Base-by-base conservation (phyloP, 2,888 invertebrate genomes). In the Latrodectus hesperus region DNA sequence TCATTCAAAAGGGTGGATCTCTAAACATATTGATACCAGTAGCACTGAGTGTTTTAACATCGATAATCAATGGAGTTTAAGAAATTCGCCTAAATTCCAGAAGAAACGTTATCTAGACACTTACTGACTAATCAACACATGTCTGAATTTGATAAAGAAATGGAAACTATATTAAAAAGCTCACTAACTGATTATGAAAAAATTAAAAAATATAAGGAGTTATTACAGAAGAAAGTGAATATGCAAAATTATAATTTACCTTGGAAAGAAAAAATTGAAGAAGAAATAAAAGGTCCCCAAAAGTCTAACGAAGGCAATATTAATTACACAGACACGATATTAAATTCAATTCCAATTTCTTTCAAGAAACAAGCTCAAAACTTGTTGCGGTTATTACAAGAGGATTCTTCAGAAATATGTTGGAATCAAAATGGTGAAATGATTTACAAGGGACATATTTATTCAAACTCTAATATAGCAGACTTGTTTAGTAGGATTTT, bases 211-310 rank as follows among this genome's bases (percentile, higher is more conserved):
- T 74, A 74, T 74, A 5, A 74, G 16, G 60, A 74, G 11, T 4
- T 74, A 3, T 74, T 74, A n/a, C 55, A 60, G 12, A 74, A 26
- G 38, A 74, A 74, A 26, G 4, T 74, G 9, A n/a, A 14, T 12
- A 9, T 65, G 1, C 9, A n/a, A 14, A 22, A 65, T 17, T 65
- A 17, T 16, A 65, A 65, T 5, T 65, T 22, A 17, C 12, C 65
- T 17, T 65, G 65, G 65, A 65, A 16, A 4, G 5, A 6, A 14
- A 4, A 65, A 65, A n/a, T 17, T 9, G 9, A n/a, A 65, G 12
- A n/a, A 65, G 1, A 11, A 12, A 9, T 17, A 11, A 14, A 16
- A 1, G 0, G 22, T 22, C 22, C 22, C 22, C 22, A 12, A 16
- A 9, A 17, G 1, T 17, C 9, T 9, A 16, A 22, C 6, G 9